Base-by-base conservation (phyloP, 2,888 invertebrate species). In the Zaprionus obscuricornis region DNA sequence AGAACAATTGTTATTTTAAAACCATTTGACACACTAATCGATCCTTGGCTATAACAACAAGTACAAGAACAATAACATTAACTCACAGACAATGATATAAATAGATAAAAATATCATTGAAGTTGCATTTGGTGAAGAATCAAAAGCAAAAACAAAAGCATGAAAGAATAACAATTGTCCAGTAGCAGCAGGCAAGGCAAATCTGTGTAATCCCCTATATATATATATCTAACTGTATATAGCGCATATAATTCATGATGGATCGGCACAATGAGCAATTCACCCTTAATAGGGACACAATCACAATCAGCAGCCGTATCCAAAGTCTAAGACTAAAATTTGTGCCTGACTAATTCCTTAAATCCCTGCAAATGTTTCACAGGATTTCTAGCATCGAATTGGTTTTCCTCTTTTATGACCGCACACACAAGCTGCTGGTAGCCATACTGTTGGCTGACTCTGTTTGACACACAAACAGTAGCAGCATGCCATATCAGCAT, bases 361-460 rank as follows among this genome's bases (percentile, higher is more conserved):
- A 78, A 83, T 74, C 77, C 77, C 68, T 66, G 74, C 74, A 81
- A 83, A 84, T 74, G 74, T 65, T 76, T 81, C 66, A 60, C 66
- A 68, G 79, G 66, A 77, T 74, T 77, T 50, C 56, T 50, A 52
- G 36, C 59, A 43, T 66, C 70, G 71, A 70, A 69, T 76, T 77
- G 57, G 73, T 68, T 65, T 67, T 51, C 54, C 59, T 17, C 2
- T 56, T 58, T 60, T 62, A 68, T 43, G 55, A 43, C 45, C 57
- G 52, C 31, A 59, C 47, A 20, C 27, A 43, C 43, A 55, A 37
- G 42, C 40, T 40, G 36, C 16, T 7, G 4, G 11, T n/a, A n/a
- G n/a, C n/a, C n/a, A n/a, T n/a, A n/a, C n/a, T n/a, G n/a, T n/a
- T n/a, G n/a, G n/a, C n/a, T n/a, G n/a, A 29, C 10, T 8, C 5